phyloP scores from a whole-genome alignment of 2,113 vertebrate species.

The Xiphorhynchus elegans region DNA sequence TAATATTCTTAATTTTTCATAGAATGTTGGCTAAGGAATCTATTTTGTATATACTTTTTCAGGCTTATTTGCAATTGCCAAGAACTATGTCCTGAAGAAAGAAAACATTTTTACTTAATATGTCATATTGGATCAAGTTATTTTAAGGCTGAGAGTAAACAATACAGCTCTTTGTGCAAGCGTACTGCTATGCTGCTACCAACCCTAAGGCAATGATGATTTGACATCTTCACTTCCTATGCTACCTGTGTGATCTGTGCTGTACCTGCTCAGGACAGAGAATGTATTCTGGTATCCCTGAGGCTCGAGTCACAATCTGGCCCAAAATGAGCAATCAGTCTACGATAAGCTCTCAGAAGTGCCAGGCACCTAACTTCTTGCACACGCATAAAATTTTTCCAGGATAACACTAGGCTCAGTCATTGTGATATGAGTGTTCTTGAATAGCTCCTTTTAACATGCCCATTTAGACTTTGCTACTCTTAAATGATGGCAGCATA shows the following conservation, averaged over 20 bases:
- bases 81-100: conserved; percentile 20
- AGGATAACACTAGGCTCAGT: not conserved
- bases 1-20: not conserved
- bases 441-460: not conserved
- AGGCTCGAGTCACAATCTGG: not conserved
- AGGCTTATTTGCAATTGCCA: conserved; percentile 15
- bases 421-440: not conserved
- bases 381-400: not conserved
- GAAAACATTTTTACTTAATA: conserved; percentile 25
- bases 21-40: not conserved
- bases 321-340: not conserved
- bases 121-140: conserved; percentile 28
- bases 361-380: not conserved
- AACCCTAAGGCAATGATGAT: not conserved
- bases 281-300: not conserved
- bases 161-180: conserved; percentile 5
- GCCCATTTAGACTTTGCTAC: not conserved
- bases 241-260: not conserved
- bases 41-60: not conserved
- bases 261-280: conserved; percentile 48
- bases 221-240: conserved; percentile 41
- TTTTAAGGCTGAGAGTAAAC: conserved; percentile 42
- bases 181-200: not conserved
- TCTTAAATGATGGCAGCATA: not conserved
- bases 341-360: not conserved